A percentile compares a stretch with the other conserved stretches of the same genome.
phyloP scores from a whole-genome alignment of 2,888 invertebrate species.

The Ectropis crepuscularia region DNA sequence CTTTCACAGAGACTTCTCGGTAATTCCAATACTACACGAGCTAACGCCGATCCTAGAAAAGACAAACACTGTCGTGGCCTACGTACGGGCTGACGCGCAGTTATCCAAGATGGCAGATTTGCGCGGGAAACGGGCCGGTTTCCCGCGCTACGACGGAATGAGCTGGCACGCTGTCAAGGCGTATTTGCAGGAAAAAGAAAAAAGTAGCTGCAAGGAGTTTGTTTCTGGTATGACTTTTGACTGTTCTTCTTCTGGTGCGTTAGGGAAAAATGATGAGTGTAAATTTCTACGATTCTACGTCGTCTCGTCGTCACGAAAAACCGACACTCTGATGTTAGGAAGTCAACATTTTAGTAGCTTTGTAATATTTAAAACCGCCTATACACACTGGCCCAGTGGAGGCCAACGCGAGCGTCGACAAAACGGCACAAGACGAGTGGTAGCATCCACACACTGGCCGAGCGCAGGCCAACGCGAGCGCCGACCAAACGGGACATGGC shows the following conservation, averaged over 20 bases:
- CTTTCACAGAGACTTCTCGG: constrained; percentile 79
- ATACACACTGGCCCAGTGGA: no score
- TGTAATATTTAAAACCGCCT: no score
- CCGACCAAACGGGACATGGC: no score
- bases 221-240: constrained; percentile 40
- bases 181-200: constrained; percentile 67
- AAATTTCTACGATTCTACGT: no score
- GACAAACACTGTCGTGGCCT: constrained; percentile 87
- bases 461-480: no score
- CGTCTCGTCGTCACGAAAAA: no score
- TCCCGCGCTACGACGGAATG: constrained; percentile 91
- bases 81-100: constrained; percentile 85
- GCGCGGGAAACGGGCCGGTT: constrained; percentile 89
- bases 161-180: constrained; percentile 86
- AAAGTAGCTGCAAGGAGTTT: constrained; percentile 70
- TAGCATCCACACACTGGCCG: no score
- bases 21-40: constrained; percentile 86
- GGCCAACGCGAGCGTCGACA: no score
- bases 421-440: no score
- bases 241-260: neutral
- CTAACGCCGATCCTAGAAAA: constrained; percentile 83
- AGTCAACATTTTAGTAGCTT: no score
- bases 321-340: no score
- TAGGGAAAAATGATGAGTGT: no score
- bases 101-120: constrained; percentile 87